Conservation (phyloP, 2,113 vertebrate genomes). For the Pelodiscus sinensis region DNA sequence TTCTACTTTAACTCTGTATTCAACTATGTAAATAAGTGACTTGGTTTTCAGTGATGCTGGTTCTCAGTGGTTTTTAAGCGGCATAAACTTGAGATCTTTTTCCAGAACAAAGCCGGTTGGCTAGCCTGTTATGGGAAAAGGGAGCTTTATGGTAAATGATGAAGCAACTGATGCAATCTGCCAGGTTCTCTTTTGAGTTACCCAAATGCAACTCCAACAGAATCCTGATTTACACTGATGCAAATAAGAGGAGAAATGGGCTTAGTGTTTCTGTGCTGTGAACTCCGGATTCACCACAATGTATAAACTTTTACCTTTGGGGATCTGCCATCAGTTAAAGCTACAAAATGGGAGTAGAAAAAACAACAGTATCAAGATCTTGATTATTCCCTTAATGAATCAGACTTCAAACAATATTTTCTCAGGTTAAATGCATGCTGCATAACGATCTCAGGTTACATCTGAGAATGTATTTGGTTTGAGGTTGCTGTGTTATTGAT, state of each 20-base stretch:
- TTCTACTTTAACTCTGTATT: background rate
- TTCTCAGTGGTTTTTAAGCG: background rate
- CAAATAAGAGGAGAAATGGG: background rate
- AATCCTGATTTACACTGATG: background rate
- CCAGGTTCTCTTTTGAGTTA: background rate
- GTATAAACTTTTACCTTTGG: background rate
- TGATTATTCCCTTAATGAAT: slow-evolving; percentile 57
- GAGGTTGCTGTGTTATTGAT: slow-evolving; percentile 28
- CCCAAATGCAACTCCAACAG: rapidly evolving
- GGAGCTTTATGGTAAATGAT: background rate
- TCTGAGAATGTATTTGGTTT: slow-evolving; percentile 14
- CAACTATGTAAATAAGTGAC: background rate
- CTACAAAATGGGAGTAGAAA: background rate
- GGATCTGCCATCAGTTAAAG: background rate
- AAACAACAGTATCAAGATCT: slow-evolving; percentile 13
- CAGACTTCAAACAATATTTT: slow-evolving; percentile 45
- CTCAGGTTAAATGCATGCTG: slow-evolving; percentile 37
- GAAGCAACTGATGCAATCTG: background rate
- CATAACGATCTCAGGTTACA: slow-evolving; percentile 34
- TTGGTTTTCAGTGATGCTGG: background rate
- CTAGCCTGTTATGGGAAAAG: background rate
- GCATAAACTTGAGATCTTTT: background rate
- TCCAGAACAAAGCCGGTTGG: background rate
- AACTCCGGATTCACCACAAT: background rate
- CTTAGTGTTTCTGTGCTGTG: background rate